phyloP scores from a whole-genome alignment of 2,113 vertebrate species.

The Vombatus ursinus region DNA sequence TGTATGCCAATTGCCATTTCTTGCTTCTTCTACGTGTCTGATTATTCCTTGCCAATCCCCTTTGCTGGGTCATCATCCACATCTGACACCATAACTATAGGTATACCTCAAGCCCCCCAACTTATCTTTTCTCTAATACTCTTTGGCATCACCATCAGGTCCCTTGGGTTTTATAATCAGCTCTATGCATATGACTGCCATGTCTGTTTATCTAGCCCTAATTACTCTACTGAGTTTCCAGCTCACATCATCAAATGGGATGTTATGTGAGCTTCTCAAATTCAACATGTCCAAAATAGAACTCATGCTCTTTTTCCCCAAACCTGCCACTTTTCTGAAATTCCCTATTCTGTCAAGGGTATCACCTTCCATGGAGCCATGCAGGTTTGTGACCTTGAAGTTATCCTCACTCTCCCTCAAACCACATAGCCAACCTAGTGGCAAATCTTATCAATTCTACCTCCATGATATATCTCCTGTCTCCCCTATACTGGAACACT shows the following conservation, averaged over 20 bases:
- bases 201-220: neutral
- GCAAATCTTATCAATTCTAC: neutral
- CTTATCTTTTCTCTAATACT: neutral
- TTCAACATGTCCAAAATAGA: neutral
- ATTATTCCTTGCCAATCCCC: neutral
- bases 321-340: neutral
- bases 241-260: neutral
- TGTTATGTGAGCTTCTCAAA: neutral
- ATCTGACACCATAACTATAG: neutral
- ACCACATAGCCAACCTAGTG: neutral
- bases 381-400: too few species aligned
- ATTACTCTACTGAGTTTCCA: neutral
- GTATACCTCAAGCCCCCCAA: neutral
- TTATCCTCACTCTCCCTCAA: too few species aligned
- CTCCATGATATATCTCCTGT: neutral
- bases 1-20: neutral
- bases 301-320: neutral
- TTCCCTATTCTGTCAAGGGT: neutral
- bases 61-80: neutral
- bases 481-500: neutral
- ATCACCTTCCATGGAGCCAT: neutral
- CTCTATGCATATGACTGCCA: neutral
- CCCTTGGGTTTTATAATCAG: neutral
- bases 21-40: neutral
- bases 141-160: neutral